Evolutionary conservation across 2,113 vertebrate genomes (phyloP).

Genomic region (Jacana jacana): DNA sequence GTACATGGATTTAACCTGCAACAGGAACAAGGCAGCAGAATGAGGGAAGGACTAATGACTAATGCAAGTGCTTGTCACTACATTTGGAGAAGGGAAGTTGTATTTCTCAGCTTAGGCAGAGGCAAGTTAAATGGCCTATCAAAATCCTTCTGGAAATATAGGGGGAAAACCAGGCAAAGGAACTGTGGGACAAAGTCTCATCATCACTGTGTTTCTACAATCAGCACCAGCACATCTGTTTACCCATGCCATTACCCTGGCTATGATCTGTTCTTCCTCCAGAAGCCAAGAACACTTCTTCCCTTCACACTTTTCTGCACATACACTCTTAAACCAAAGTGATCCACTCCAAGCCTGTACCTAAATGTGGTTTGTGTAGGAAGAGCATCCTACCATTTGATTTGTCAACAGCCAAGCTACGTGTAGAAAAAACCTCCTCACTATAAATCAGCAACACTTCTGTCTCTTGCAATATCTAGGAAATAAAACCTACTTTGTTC

Average conservation of each 20-base stretch:
- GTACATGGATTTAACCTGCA: neutral
- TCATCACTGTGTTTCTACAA: neutral
- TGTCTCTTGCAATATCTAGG: neutral
- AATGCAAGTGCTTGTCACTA: neutral
- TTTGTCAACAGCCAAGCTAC: neutral
- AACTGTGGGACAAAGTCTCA: neutral
- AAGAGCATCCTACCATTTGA: neutral
- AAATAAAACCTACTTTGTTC: slow-evolving; percentile 78
- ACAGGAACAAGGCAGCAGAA: neutral
- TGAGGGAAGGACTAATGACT: neutral
- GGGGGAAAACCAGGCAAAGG: neutral
- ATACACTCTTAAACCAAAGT: neutral
- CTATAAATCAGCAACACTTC: neutral
- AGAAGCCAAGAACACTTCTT: neutral
- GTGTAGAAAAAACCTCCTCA: neutral
- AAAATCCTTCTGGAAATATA: neutral
- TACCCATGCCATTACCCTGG: neutral
- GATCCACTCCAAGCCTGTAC: neutral
- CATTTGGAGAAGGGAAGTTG: neutral
- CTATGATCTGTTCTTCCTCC: neutral
- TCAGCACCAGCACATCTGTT: neutral
- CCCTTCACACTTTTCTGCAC: neutral
- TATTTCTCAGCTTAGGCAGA: neutral
- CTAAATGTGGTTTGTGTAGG: neutral
- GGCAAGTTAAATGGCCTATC: neutral